Conservation (phyloP, 2,797 vertebrate genomes). For the Girardinus metallicus region DNA sequence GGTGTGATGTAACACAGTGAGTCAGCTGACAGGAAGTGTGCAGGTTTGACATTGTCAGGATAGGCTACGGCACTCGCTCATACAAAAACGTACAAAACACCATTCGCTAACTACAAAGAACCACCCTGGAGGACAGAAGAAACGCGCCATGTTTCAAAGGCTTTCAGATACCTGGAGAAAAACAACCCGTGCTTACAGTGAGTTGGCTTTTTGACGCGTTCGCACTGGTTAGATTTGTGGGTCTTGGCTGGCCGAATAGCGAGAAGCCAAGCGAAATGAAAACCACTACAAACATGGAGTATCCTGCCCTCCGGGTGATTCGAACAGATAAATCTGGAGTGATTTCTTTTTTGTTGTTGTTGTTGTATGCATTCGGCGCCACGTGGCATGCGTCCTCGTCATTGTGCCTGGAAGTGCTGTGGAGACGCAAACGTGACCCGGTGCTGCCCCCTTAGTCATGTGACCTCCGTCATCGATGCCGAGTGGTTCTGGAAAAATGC, state of each 20-base stretch:
- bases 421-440: constrained; percentile 90
- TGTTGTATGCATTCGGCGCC: constrained; percentile 67
- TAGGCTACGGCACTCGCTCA: constrained; percentile 95
- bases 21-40: constrained; percentile 89
- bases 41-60: constrained; percentile 87
- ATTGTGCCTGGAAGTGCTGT: constrained; percentile 93
- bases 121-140: constrained; percentile 61
- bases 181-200: constrained; percentile 64
- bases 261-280: constrained; percentile 48
- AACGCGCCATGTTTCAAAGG: constrained; percentile 60
- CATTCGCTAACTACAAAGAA: constrained; percentile 93
- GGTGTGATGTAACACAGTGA: constrained; percentile 78
- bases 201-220: constrained; percentile 51
- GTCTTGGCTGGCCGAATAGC: constrained; percentile 40
- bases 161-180: constrained; percentile 51
- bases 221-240: constrained; percentile 33
- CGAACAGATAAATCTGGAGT: constrained; percentile 66
- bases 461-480: constrained; percentile 99
- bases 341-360: constrained; percentile 26
- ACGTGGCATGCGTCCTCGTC: constrained; percentile 78
- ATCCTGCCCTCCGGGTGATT: constrained; percentile 59
- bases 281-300: constrained; percentile 81
- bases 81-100: constrained; percentile 99
- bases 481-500: constrained; percentile 92
- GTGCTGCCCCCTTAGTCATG: constrained; percentile 88